These are phyloP conservation scores for Spodoptera frugiperda DNA, from an alignment of 1,140 invertebrate genomes.

Conservation along the genomic window DNA sequence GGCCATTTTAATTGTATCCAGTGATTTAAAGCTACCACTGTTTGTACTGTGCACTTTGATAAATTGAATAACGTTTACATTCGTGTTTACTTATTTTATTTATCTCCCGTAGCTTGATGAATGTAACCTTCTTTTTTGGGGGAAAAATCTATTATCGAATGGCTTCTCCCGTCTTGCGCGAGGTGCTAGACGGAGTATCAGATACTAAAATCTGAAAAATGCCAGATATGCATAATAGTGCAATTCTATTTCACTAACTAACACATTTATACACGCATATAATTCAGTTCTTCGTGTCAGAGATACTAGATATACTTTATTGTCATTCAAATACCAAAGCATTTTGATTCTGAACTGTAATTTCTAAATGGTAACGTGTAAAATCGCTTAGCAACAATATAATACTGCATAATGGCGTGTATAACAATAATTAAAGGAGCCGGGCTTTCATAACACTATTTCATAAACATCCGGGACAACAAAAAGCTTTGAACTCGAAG, in stretches of 20 bases:
- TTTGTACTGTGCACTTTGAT: neutral
- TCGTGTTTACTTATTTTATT: neutral
- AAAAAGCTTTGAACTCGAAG: conserved; percentile 25
- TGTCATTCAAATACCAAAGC: neutral
- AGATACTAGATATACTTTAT: neutral
- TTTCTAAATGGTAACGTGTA: neutral
- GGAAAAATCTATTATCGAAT: too few species aligned
- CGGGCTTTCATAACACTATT: conserved; percentile 27
- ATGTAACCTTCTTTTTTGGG: too few species aligned
- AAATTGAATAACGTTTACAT: neutral
- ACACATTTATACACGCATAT: neutral
- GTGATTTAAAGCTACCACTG: neutral
- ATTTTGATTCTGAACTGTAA: neutral
- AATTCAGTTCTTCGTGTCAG: neutral
- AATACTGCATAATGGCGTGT: conserved; percentile 33
- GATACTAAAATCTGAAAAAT: too few species aligned
- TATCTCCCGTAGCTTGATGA: too few species aligned
- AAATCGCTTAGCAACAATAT: conserved; percentile 9
- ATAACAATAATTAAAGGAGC: conserved; percentile 22
- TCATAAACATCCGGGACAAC: conserved; percentile 32
- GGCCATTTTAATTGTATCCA: conserved; percentile 1
- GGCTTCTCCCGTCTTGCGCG: too few species aligned
- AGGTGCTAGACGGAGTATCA: too few species aligned
- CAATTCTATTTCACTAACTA: too few species aligned
- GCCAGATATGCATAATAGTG: too few species aligned